A percentile compares a stretch with the other conserved stretches of the same genome.
These are phyloP conservation scores for Okapia johnstoni DNA, from an alignment of 2,113 vertebrate species.

Conservation along the genomic window DNA sequence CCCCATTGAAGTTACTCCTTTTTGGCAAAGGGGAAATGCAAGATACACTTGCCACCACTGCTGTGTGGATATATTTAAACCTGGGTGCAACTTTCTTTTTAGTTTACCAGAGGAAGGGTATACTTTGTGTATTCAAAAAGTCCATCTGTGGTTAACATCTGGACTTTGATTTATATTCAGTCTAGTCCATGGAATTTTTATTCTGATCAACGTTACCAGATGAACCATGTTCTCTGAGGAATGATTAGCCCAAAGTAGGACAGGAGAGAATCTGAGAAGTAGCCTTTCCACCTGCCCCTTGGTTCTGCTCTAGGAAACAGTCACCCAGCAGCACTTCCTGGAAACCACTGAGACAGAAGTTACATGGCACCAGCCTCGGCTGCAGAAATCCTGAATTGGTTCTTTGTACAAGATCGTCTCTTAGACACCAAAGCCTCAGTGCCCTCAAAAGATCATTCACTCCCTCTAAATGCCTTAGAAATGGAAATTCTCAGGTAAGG, in stretches of 20 bases:
- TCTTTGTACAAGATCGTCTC: background rate
- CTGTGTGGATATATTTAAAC: background rate
- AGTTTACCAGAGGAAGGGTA: background rate
- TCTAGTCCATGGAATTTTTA: background rate
- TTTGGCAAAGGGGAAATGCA: background rate
- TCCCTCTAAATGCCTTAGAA: background rate
- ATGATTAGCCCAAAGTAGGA: background rate
- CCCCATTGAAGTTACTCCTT: background rate
- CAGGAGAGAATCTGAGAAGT: background rate
- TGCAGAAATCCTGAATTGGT: background rate
- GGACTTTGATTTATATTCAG: background rate
- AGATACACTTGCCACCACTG: background rate
- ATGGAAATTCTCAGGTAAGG: constrained; percentile 20
- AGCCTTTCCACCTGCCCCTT: background rate
- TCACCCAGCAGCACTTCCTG: background rate
- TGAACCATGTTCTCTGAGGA: background rate
- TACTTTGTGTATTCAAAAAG: background rate
- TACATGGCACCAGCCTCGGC: accelerated
- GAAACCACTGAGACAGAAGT: background rate
- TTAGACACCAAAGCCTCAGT: background rate
- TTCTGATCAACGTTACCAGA: background rate
- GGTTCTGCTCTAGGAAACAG: background rate
- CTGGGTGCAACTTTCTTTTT: background rate
- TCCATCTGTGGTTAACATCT: background rate
- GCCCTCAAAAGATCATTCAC: background rate